These are phyloP conservation scores for Himantopus leucocephalus DNA, from an alignment of 2,113 vertebrate genomes.

Conservation along the genomic window DNA sequence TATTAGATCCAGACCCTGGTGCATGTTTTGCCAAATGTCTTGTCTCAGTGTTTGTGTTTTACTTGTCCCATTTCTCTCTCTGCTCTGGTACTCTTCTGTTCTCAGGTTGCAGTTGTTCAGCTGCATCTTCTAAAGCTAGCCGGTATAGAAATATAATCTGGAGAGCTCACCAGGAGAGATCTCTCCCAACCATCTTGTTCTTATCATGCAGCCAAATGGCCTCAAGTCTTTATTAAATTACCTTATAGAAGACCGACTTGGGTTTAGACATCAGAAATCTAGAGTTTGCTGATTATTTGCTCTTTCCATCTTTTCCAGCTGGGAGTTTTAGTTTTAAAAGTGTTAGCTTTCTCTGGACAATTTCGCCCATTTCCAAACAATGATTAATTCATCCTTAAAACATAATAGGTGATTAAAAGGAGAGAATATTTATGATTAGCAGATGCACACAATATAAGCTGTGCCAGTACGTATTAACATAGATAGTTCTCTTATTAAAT, in stretches of 20 bases:
- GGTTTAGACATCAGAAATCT: not conserved
- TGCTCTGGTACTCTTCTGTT: not conserved
- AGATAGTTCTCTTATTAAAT: not conserved
- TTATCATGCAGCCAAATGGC: not conserved
- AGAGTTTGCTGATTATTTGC: not conserved
- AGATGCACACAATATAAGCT: not conserved
- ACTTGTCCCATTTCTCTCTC: not conserved
- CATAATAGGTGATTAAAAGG: not conserved
- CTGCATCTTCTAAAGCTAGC: not conserved
- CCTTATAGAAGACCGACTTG: not conserved
- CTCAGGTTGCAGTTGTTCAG: constrained; percentile 22
- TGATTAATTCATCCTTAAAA: not conserved
- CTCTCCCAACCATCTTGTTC: not conserved
- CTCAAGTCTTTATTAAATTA: not conserved
- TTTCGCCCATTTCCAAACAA: not conserved
- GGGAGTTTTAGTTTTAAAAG: not conserved
- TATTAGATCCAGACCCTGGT: not conserved
- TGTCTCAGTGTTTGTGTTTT: not conserved
- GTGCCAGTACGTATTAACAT: not conserved
- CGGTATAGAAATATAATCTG: not conserved
- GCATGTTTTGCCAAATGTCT: not conserved
- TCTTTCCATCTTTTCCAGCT: not conserved
- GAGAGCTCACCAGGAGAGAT: not conserved
- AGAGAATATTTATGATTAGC: not conserved
- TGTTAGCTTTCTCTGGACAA: not conserved